phyloP scores from a whole-genome alignment of 2,797 vertebrate genomes.

The Hephaestus fuliginosus region DNA sequence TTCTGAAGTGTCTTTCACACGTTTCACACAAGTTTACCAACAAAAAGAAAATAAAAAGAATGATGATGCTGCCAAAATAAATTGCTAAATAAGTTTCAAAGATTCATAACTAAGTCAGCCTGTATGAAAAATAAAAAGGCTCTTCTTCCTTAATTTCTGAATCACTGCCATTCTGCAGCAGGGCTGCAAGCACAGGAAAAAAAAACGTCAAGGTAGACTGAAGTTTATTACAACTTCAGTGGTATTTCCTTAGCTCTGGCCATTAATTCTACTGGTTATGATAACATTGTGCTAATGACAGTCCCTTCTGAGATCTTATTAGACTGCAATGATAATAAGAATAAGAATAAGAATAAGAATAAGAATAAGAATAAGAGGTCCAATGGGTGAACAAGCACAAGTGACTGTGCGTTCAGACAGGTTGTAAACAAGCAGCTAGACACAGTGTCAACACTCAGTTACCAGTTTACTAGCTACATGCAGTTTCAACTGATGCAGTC shows the following conservation, averaged over 20 bases:
- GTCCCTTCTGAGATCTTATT: neutral
- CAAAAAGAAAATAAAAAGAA: neutral
- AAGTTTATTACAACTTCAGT: neutral
- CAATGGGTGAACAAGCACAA: neutral
- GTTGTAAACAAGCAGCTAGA: too few species aligned
- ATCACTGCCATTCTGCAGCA: neutral
- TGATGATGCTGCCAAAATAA: neutral
- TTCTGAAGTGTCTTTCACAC: neutral
- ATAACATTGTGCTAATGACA: neutral
- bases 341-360: too few species aligned
- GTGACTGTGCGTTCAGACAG: too few species aligned
- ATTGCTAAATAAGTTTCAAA: neutral
- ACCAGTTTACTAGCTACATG: neutral
- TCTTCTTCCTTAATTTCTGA: neutral
- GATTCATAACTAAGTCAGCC: too few species aligned
- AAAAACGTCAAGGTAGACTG: neutral
- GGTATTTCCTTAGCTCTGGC: neutral
- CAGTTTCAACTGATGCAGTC: neutral
- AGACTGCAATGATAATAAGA: too few species aligned
- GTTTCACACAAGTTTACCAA: neutral
- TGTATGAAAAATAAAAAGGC: neutral
- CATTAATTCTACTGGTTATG: neutral
- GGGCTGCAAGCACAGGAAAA: fast-evolving
- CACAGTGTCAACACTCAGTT: too few species aligned
- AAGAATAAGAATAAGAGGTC: neutral